phyloP scores from a whole-genome alignment of 2,888 invertebrate species.

The Athalia cordata region DNA sequence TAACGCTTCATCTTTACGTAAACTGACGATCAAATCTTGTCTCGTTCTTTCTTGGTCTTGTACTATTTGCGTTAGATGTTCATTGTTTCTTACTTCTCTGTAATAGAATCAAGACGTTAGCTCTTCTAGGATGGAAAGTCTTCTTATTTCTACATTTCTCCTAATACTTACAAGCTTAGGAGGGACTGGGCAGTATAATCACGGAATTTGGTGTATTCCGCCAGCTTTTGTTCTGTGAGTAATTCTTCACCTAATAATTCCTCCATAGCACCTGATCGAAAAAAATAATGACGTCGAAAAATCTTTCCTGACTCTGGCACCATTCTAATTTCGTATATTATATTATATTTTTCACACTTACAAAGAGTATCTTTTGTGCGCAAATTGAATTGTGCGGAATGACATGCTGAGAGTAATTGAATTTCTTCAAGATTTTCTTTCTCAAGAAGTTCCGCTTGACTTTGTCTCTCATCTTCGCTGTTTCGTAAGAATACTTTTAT shows the following conservation, averaged over 20 bases:
- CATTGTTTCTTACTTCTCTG: constrained; percentile 79
- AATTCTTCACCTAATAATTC: constrained; percentile 81
- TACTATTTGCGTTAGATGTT: constrained; percentile 78
- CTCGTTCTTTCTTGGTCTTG: constrained; percentile 80
- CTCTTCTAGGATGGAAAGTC: not conserved
- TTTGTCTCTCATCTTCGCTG: constrained; percentile 78
- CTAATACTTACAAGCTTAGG: constrained; percentile 77
- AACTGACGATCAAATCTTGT: constrained; percentile 77
- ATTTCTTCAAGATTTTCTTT: constrained; percentile 82
- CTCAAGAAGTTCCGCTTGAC: constrained; percentile 77
- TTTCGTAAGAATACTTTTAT: constrained; percentile 80
- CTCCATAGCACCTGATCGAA: constrained; percentile 79
- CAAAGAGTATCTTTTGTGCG: constrained; percentile 81
- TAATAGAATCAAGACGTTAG: constrained; percentile 44
- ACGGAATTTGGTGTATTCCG: constrained; percentile 78
- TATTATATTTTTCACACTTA: constrained; percentile 59
- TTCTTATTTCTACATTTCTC: not conserved
- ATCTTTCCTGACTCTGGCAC: not conserved
- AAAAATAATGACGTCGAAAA: constrained; percentile 36
- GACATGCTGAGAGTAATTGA: constrained; percentile 78
- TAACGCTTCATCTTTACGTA: constrained; percentile 82
- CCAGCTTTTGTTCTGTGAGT: constrained; percentile 77
- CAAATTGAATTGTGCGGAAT: constrained; percentile 74
- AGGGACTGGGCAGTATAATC: constrained; percentile 77
- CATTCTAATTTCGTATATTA: not conserved